phyloP scores from a whole-genome alignment of 2,797 vertebrate species.

The Sebastes kiyomatsui region DNA sequence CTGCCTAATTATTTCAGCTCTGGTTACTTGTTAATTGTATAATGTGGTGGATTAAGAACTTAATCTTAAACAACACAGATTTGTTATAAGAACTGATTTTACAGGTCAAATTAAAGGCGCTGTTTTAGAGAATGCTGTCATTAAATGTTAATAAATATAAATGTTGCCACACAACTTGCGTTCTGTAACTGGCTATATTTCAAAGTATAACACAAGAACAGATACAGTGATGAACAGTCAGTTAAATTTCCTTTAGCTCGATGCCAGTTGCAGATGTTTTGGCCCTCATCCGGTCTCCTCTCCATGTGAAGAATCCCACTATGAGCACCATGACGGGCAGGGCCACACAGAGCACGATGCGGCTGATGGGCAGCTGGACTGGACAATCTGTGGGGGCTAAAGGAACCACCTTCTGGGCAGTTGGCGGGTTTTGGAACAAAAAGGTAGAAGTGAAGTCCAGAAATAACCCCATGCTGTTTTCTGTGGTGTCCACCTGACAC shows the following conservation, averaged over 20 bases:
- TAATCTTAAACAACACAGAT: too few relatives aligned
- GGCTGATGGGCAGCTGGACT: slow-evolving; percentile 40
- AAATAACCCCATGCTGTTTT: background rate
- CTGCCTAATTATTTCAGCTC: too few relatives aligned
- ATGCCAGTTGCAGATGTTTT: background rate
- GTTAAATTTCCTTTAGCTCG: background rate
- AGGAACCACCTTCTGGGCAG: fast-evolving
- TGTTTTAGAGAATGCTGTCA: fast-evolving
- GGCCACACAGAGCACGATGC: slow-evolving; percentile 43
- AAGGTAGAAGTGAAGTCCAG: slow-evolving; percentile 50
- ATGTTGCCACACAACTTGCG: too few relatives aligned
- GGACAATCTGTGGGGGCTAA: fast-evolving
- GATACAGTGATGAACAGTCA: background rate
- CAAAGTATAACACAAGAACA: background rate
- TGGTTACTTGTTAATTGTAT: too few relatives aligned
- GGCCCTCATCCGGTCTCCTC: background rate
- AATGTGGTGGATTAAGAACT: too few relatives aligned
- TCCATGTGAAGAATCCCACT: slow-evolving; percentile 32
- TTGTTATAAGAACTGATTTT: too few relatives aligned
- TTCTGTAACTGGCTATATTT: too few relatives aligned
- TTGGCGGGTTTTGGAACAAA: background rate
- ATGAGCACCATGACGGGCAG: slow-evolving; percentile 50
- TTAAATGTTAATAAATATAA: too few relatives aligned
- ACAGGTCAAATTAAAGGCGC: too few relatives aligned
- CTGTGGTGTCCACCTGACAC: slow-evolving; percentile 33